A percentile compares a stretch with the other conserved stretches of the same genome.
Evolutionary conservation across 2,888 invertebrate genomes (phyloP).

Genomic region (Microchrysa polita): DNA sequence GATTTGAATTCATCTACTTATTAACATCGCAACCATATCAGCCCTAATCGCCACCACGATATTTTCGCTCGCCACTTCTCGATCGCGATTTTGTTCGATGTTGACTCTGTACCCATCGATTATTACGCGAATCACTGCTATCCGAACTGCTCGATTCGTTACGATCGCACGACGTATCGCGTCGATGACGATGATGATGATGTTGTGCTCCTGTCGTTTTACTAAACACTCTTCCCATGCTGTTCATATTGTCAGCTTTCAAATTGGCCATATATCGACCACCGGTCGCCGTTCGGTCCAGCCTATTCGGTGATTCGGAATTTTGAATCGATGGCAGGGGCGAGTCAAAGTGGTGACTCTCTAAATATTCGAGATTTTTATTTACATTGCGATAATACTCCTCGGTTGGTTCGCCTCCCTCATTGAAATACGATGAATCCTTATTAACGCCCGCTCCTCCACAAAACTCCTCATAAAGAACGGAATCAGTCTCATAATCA

Average conservation of each 20-base stretch:
- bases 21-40: background rate
- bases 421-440: constrained; percentile 55
- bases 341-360: constrained; percentile 55
- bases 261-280: constrained; percentile 46
- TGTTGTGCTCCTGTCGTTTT: constrained; percentile 25
- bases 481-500: constrained; percentile 56
- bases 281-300: constrained; percentile 45
- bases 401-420: constrained; percentile 56
- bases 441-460: constrained; percentile 50
- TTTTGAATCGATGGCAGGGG: constrained; percentile 54
- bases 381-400: constrained; percentile 57
- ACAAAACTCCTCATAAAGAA: constrained; percentile 56
- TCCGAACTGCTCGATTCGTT: constrained; percentile 53
- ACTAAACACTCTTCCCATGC: constrained; percentile 38
- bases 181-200: constrained; percentile 43
- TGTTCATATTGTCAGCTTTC: constrained; percentile 42
- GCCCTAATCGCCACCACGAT: constrained; percentile 45
- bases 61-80: constrained; percentile 55
- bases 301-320: constrained; percentile 52
- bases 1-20: background rate
- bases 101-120: constrained; percentile 54
- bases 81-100: constrained; percentile 54
- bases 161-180: constrained; percentile 46
- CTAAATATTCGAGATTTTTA: constrained; percentile 54
- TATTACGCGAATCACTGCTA: constrained; percentile 54